A percentile compares a stretch with the other conserved stretches of the same genome.
Conservation (phyloP, 2,113 vertebrate genomes). For the Athene cunicularia region DNA sequence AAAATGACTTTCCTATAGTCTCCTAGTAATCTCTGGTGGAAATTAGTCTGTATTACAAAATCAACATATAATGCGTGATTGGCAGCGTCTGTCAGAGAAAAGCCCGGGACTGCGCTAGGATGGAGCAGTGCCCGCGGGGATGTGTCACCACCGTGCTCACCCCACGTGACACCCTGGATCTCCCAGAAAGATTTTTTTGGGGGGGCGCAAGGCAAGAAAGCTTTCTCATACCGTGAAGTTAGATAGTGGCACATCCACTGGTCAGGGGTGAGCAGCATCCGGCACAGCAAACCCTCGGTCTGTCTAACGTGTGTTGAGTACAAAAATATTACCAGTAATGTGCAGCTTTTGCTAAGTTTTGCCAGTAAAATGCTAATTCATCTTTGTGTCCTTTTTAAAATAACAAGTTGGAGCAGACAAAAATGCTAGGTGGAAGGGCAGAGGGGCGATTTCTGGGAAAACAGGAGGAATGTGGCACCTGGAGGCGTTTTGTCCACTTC, state of each 20-base stretch:
- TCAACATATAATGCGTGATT: not conserved
- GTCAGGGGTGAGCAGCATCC: not conserved
- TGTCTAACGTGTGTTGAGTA: fast-evolving
- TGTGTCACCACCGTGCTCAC: fast-evolving
- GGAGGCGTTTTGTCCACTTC: conserved; percentile 41
- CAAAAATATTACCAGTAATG: not conserved
- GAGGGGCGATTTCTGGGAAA: conserved; percentile 30
- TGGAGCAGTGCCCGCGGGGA: not conserved
- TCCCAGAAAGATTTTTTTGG: not conserved
- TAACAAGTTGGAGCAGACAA: not conserved
- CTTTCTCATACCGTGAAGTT: not conserved
- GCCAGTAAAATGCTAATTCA: not conserved
- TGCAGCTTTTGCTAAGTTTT: not conserved
- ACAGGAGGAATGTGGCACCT: conserved; percentile 16
- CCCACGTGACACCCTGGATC: not conserved
- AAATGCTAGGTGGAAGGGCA: not conserved
- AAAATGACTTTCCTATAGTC: not conserved
- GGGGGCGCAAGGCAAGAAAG: not conserved
- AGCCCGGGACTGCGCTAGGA: not conserved
- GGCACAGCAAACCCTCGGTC: not conserved
- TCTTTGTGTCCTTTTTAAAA: not conserved
- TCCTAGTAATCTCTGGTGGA: not conserved
- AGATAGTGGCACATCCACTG: not conserved
- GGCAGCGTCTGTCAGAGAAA: not conserved
- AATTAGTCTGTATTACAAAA: not conserved